Evolutionary conservation across 2,797 vertebrate genomes (phyloP).

Genomic region (Myotis vivesi): DNA sequence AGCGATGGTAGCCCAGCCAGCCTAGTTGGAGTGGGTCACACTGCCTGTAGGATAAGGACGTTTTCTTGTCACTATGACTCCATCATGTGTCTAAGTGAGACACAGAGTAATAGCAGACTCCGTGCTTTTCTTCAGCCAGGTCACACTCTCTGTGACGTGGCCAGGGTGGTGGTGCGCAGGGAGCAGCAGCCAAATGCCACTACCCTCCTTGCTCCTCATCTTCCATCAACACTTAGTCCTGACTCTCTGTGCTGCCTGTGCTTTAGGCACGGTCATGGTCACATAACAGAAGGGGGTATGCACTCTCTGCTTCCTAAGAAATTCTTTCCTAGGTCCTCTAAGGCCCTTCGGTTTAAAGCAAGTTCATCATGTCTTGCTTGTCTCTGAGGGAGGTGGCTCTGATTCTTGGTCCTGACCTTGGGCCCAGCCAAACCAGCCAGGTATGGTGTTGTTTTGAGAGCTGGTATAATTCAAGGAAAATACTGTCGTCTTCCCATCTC

Average conservation of each 20-base stretch:
- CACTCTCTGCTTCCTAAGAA: not conserved
- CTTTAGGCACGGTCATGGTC: not conserved
- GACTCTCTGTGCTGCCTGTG: not conserved
- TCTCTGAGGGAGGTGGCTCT: not conserved
- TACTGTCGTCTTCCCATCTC: not conserved
- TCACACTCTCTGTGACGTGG: not conserved
- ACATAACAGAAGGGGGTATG: not conserved
- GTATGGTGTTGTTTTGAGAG: not conserved
- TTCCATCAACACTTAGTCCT: not conserved
- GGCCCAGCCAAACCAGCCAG: not conserved
- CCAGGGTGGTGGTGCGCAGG: not conserved
- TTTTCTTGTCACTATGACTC: not conserved
- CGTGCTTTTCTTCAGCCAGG: not conserved
- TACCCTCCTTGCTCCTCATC: not conserved
- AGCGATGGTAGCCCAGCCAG: not conserved
- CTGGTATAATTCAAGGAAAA: not conserved
- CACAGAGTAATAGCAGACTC: not conserved
- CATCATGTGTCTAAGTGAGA: not conserved
- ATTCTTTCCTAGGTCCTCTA: not conserved
- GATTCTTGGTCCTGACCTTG: not conserved
- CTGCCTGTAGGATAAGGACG: not conserved
- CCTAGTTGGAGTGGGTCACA: not conserved
- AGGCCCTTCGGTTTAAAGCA: not conserved
- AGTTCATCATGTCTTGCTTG: not conserved
- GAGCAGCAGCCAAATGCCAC: not conserved